These are phyloP conservation scores for Neosilurus hyrtlii DNA, from an alignment of 2,797 vertebrate genomes.

Conservation along the genomic window DNA sequence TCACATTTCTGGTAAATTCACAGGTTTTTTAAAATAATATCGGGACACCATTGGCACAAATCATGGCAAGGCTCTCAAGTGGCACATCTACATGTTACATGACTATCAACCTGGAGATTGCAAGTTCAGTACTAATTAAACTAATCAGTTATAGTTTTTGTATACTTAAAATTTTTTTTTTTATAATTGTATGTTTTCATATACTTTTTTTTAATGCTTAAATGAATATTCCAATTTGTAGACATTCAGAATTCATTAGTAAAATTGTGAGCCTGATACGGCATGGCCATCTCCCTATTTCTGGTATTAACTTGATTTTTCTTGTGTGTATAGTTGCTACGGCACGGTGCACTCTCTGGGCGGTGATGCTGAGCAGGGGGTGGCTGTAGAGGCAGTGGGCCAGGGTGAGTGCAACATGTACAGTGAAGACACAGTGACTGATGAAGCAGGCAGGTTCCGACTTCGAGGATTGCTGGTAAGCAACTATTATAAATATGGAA, in stretches of 20 bases:
- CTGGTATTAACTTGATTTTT: background rate
- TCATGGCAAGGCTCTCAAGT: no score
- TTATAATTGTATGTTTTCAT: no score
- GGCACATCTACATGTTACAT: no score
- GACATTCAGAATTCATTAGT: background rate
- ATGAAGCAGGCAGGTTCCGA: constrained; percentile 92
- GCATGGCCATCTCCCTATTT: no score
- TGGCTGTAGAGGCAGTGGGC: constrained; percentile 91
- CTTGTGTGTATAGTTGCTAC: constrained; percentile 78
- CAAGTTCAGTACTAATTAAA: no score
- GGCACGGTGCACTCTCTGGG: constrained; percentile 91
- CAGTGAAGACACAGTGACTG: constrained; percentile 93
- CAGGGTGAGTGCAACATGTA: constrained; percentile 89
- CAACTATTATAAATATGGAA: background rate
- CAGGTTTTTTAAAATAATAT: no score
- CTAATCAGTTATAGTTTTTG: no score
- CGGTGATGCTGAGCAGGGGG: constrained; percentile 90
- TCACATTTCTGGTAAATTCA: no score
- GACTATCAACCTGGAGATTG: no score
- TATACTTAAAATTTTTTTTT: no score
- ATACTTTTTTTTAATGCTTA: background rate
- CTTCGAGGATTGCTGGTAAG: constrained; percentile 92
- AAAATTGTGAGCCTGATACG: background rate
- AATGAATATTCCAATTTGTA: background rate
- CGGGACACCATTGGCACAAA: no score